A percentile compares a stretch with the other conserved stretches of the same genome.
Conservation (phyloP, 2,797 vertebrate genomes). For the Phylloscopus collybita region DNA sequence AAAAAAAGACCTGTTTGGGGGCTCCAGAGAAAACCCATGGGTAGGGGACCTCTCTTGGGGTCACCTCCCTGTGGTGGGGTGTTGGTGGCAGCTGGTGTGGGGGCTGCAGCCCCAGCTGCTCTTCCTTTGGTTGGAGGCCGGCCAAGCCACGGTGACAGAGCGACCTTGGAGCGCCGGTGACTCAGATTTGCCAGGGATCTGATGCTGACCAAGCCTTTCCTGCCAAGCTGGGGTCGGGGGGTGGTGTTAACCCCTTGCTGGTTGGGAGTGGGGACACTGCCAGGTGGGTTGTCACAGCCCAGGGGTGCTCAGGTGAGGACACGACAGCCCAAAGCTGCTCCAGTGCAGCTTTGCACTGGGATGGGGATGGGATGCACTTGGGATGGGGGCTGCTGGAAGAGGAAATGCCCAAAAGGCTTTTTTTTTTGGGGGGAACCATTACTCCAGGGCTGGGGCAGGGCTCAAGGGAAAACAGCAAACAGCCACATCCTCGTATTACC, state of each 20-base stretch:
- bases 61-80: rapidly evolving
- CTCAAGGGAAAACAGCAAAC: background rate
- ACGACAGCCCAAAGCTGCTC: rapidly evolving
- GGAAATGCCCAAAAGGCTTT: background rate
- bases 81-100: background rate
- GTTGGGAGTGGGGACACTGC: rapidly evolving
- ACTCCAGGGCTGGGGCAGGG: background rate
- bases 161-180: background rate
- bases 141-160: rapidly evolving
- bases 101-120: background rate
- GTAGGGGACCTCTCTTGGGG: background rate
- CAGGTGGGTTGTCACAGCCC: rapidly evolving
- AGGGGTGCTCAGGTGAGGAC: background rate
- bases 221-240: rapidly evolving
- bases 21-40: rapidly evolving
- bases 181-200: background rate
- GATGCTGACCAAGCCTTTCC: background rate
- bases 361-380: background rate
- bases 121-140: background rate
- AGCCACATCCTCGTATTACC: background rate
- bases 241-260: background rate
- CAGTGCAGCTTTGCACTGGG: rapidly evolving
- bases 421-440: background rate
- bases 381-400: background rate
- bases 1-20: rapidly evolving